Evolutionary conservation across 1,140 invertebrate genomes (phyloP).

Genomic region (Solenopsis invicta): DNA sequence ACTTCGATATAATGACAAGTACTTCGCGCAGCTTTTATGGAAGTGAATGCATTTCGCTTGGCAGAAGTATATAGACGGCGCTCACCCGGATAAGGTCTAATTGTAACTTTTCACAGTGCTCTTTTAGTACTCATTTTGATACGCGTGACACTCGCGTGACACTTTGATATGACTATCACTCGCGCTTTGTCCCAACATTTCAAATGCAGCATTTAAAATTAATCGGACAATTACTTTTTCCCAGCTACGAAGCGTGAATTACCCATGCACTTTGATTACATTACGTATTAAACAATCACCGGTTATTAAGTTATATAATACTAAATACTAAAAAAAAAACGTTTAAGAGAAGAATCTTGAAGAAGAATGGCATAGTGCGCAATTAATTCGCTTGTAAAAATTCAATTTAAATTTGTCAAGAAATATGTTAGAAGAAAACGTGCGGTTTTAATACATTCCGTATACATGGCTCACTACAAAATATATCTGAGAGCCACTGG

Average conservation of each 20-base stretch:
- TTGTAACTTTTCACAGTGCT: slow-evolving; percentile 2
- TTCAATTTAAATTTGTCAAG: background rate
- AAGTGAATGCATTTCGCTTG: slow-evolving; percentile 12
- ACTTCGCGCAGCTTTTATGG: slow-evolving; percentile 28
- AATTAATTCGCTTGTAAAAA: slow-evolving; percentile 2
- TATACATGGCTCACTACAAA: background rate
- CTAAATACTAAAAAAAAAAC: background rate
- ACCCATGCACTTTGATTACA: background rate
- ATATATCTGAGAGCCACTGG: slow-evolving; percentile 6
- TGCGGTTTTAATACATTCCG: too few species aligned
- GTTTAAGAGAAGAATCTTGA: background rate
- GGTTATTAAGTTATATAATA: background rate
- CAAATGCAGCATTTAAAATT: background rate
- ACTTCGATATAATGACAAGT: slow-evolving; percentile 51
- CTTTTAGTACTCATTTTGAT: slow-evolving; percentile 16
- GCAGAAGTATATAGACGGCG: background rate
- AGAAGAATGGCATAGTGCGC: too few species aligned
- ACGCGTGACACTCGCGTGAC: background rate
- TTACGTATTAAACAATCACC: background rate
- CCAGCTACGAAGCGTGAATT: background rate
- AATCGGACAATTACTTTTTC: background rate
- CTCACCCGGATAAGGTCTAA: slow-evolving; percentile 26
- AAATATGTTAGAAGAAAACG: background rate
- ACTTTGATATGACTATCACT: slow-evolving; percentile 13
- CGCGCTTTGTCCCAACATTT: background rate